phyloP scores from a whole-genome alignment of 1,140 invertebrate genomes.

The Galleria mellonella region DNA sequence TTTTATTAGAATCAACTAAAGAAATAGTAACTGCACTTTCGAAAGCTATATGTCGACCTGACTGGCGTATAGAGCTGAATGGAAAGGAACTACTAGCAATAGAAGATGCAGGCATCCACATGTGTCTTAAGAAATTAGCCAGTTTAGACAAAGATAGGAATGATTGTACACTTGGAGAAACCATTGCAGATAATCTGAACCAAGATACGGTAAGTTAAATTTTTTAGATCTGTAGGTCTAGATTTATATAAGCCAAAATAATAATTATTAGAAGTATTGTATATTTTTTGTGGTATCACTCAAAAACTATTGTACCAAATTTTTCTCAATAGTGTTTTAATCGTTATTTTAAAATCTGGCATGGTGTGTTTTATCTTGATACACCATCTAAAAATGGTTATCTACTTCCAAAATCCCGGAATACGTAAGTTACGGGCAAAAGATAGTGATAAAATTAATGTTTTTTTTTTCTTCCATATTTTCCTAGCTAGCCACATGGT shows the following conservation, averaged over 20 bases:
- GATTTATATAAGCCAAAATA: neutral
- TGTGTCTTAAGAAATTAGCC: conserved; percentile 87
- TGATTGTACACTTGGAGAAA: conserved; percentile 46
- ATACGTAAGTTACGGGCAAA: too few relatives aligned
- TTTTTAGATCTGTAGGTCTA: conserved; percentile 6
- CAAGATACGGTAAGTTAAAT: conserved; percentile 47
- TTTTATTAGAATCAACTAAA: conserved; percentile 39
- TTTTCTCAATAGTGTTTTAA: too few relatives aligned
- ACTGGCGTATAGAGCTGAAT: conserved; percentile 57
- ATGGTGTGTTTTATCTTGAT: too few relatives aligned
- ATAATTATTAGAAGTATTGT: too few relatives aligned
- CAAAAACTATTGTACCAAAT: too few relatives aligned
- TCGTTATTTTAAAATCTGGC: too few relatives aligned
- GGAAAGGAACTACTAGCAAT: conserved; percentile 75
- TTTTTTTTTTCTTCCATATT: neutral
- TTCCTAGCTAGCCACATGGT: conserved; percentile 59
- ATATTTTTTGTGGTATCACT: too few relatives aligned
- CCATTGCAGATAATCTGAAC: conserved; percentile 36
- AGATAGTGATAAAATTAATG: too few relatives aligned
- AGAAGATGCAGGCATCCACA: conserved; percentile 88
- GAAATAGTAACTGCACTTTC: conserved; percentile 43
- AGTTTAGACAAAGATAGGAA: conserved; percentile 74
- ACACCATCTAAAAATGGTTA: too few relatives aligned
- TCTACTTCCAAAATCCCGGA: too few relatives aligned
- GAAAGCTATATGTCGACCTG: conserved; percentile 44